A percentile compares a stretch with the other conserved stretches of the same genome.
phyloP scores from a whole-genome alignment of 2,797 vertebrate genomes.

The Enteromius viviparus region DNA sequence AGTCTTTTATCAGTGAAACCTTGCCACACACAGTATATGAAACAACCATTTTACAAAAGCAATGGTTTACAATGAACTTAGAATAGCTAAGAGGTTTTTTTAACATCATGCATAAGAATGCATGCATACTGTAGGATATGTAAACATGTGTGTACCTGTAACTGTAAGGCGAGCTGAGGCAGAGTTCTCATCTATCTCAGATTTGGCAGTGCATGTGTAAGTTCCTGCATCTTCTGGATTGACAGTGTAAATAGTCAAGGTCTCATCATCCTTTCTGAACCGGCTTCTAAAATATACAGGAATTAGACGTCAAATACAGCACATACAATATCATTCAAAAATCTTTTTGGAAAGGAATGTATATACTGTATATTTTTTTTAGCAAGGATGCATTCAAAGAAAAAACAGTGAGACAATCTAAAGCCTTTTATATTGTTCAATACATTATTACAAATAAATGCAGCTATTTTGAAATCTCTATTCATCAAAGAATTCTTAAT shows the following conservation, averaged over 20 bases:
- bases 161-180: conserved; percentile 92
- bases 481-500: not conserved
- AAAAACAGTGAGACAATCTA: not conserved
- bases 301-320: not conserved
- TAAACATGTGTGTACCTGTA: conserved; percentile 78
- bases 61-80: too few species aligned
- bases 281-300: conserved; percentile 67
- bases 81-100: too few species aligned
- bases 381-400: not conserved
- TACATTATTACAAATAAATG: not conserved
- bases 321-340: not conserved
- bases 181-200: conserved; percentile 90
- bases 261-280: conserved; percentile 87
- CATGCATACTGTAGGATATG: not conserved
- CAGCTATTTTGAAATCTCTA: not conserved
- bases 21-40: too few species aligned
- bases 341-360: not conserved
- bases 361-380: not conserved
- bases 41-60: too few species aligned
- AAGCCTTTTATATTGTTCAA: not conserved
- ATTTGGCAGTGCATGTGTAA: conserved; percentile 88
- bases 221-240: conserved; percentile 89
- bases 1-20: too few species aligned
- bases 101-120: too few species aligned
- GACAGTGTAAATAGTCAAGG: conserved; percentile 83